phyloP scores from a whole-genome alignment of 2,797 vertebrate genomes.

The Anas capensis region DNA sequence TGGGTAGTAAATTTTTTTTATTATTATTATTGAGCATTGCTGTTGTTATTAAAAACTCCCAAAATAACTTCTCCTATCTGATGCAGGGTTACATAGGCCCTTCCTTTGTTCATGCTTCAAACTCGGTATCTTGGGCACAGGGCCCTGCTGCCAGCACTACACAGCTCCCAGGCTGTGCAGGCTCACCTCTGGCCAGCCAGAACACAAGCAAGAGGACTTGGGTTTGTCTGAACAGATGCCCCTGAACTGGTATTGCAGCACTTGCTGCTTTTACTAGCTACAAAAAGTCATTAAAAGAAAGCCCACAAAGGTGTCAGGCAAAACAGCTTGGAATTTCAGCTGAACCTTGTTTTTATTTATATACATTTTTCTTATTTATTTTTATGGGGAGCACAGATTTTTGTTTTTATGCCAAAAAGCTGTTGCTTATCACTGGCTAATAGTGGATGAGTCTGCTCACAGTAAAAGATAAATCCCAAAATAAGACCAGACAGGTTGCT shows the following conservation, averaged over 20 bases:
- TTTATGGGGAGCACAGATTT: background rate
- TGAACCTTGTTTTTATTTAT: background rate
- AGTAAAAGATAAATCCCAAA: background rate
- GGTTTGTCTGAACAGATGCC: background rate
- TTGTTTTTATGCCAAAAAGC: background rate
- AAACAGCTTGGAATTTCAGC: background rate
- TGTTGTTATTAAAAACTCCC: background rate
- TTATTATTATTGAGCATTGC: background rate
- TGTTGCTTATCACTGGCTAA: background rate
- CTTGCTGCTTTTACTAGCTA: background rate
- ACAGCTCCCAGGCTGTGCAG: background rate
- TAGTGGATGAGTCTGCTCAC: background rate
- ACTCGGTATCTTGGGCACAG: accelerated
- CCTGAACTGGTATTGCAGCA: background rate
- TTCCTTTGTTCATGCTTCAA: background rate
- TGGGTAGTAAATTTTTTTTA: background rate
- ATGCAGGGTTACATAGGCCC: background rate
- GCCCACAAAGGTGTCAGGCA: background rate
- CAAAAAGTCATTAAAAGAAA: background rate
- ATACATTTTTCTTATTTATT: background rate
- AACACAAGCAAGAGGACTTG: background rate
- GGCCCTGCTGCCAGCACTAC: background rate
- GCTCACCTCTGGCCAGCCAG: background rate
- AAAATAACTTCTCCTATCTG: background rate
- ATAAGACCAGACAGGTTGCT: background rate